Percentiles rank a stretch among this genome's conserved stretches.
Conservation (phyloP, 2,888 invertebrate species). For the Perizoma flavofasciatum region DNA sequence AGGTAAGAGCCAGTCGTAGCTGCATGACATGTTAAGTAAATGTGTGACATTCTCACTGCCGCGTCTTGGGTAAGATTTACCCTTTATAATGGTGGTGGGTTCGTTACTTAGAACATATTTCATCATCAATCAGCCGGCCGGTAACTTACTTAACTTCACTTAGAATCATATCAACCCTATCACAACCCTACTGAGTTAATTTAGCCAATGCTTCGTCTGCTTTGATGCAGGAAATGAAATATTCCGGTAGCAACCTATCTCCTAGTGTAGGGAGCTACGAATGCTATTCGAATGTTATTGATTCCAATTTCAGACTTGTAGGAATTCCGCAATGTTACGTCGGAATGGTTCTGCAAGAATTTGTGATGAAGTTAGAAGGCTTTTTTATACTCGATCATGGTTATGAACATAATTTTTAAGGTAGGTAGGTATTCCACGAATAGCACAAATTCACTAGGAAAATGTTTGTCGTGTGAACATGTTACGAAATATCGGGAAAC, state of each 20-base stretch:
- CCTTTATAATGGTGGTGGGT: slow-evolving; percentile 46
- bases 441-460: too few relatives aligned
- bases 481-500: too few relatives aligned
- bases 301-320: slow-evolving; percentile 3
- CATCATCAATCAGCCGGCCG: too few relatives aligned
- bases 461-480: too few relatives aligned
- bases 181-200: slow-evolving; percentile 14
- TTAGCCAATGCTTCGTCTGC: slow-evolving; percentile 11
- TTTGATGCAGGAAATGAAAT: slow-evolving; percentile 29
- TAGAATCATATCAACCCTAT: slow-evolving; percentile 4
- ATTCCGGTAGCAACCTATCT: slow-evolving; percentile 4
- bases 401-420: too few relatives aligned
- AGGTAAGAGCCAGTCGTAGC: slow-evolving; percentile 71
- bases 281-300: slow-evolving; percentile 11
- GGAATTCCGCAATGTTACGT: background rate
- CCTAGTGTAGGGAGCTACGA: slow-evolving; percentile 3
- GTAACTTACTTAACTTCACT: background rate
- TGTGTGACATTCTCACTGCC: slow-evolving; percentile 72
- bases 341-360: too few relatives aligned
- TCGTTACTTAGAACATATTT: slow-evolving; percentile 2
- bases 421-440: too few relatives aligned
- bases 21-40: slow-evolving; percentile 77
- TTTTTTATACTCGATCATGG: too few relatives aligned
- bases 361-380: too few relatives aligned
- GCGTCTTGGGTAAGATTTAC: slow-evolving; percentile 63